phyloP scores from a whole-genome alignment of 2,113 vertebrate genomes.

The Dipodomys merriami region DNA sequence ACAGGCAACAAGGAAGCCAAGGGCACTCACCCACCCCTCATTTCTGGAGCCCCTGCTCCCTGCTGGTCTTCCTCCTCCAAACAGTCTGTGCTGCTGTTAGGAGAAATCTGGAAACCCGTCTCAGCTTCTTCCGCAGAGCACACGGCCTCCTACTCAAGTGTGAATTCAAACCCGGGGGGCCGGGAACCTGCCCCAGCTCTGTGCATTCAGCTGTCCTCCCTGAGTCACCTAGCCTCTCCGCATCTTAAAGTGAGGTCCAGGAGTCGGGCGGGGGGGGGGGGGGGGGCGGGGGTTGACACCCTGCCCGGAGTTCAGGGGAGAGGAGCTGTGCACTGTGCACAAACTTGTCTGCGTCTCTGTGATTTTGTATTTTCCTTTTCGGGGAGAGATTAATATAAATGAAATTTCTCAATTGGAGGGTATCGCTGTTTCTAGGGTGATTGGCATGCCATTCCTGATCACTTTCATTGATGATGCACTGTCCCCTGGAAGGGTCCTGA shows the following conservation, averaged over 20 bases:
- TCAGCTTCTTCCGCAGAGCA: neutral
- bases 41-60: neutral
- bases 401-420: neutral
- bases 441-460: neutral
- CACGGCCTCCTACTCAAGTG: neutral
- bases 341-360: neutral
- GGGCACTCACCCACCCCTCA: fast-evolving
- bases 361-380: neutral
- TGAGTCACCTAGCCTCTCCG: neutral
- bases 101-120: too few relatives aligned
- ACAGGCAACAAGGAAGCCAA: neutral
- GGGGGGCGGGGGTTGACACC: too few relatives aligned
- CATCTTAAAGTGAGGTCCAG: too few relatives aligned
- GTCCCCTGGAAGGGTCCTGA: neutral
- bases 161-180: neutral
- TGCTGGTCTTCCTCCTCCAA: neutral
- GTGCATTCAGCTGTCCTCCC: neutral
- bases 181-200: too few relatives aligned
- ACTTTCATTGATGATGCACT: neutral
- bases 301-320: neutral
- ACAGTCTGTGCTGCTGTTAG: neutral
- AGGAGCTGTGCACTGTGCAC: too few relatives aligned
- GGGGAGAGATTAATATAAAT: neutral
- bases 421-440: too few relatives aligned
- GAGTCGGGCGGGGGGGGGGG: neutral